Evolutionary conservation across 2,797 vertebrate genomes (phyloP), one percentile per base, ranked within the genome.

Genomic region (Myotis pilosus): DNA sequence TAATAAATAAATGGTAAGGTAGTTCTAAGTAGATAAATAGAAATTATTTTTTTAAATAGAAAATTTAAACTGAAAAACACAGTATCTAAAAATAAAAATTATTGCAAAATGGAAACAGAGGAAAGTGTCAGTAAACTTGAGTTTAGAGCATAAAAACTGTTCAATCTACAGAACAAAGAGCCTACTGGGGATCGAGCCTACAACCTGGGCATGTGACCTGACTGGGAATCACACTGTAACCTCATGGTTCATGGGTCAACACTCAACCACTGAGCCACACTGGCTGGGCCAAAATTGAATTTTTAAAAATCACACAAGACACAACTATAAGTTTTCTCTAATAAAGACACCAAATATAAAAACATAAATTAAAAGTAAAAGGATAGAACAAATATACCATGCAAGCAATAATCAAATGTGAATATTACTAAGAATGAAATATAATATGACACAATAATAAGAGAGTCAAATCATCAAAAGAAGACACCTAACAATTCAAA

Each of bases 291-390:
- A 75, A 49, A 47, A 75, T 47, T 75, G 44, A 49, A 49, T n/a
- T 49, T 75, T 75, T n/a, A n/a, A 75, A 64, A 82, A 64, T 62
- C 79, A 87, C 36, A 71, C n/a, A 64, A 79, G 33, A 87, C 53
- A 44, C 22, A 72, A 72, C 3, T 38, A 78, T 78, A 91, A 36
- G 19, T 78, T 83, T 94, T 83, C 64, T 80, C 51, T 1, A 89
- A 86, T 53, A 87, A 95, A 88, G 20, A 20, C 4, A 71, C 10
- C 76, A 86, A 49, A 89, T 78, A 92, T 79, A 85, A 92, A 89
- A 5, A 81, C 9, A 57, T 36, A 64, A 38, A 78, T 78, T 72
- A 57, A 86, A 94, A 74, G 38, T 55, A 57, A 86, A 94, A 75
- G 49, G n/a, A 25, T 60, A 3, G 38, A 82, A 64, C 6, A 75